A percentile compares a stretch with the other conserved stretches of the same genome.
Conservation (phyloP, 1,140 invertebrate species). For the Drosophila nigrodunni region DNA sequence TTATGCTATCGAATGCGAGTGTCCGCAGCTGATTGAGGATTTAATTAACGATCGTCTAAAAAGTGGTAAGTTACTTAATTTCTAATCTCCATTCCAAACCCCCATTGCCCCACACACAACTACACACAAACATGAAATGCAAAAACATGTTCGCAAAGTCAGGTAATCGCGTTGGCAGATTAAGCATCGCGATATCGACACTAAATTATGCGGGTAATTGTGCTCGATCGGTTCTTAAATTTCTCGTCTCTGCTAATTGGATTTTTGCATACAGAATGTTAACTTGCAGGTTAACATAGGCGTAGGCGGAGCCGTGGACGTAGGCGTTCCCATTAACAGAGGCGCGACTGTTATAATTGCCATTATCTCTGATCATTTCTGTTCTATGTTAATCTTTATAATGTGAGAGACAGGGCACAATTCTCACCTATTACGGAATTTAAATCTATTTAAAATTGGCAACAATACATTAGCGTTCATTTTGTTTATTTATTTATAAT, state of each 20-base stretch:
- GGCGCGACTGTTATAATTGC: constrained; percentile 65
- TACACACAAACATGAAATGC: background rate
- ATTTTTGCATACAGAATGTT: constrained; percentile 29
- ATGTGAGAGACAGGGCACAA: constrained; percentile 51
- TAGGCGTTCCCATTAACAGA: constrained; percentile 56
- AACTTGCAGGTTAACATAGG: constrained; percentile 39
- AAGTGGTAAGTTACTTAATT: constrained; percentile 74
- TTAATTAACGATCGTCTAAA: constrained; percentile 85
- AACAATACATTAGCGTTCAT: constrained; percentile 7
- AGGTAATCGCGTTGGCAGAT: constrained; percentile 57
- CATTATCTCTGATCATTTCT: constrained; percentile 54
- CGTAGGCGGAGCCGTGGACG: constrained; percentile 58
- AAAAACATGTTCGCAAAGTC: constrained; percentile 54
- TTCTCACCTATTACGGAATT: constrained; percentile 12
- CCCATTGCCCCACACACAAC: background rate
- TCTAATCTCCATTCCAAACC: background rate
- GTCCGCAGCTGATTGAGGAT: constrained; percentile 86
- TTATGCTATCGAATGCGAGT: constrained; percentile 86
- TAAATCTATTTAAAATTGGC: background rate
- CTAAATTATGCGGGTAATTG: constrained; percentile 80
- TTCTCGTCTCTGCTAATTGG: constrained; percentile 66
- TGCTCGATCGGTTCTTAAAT: constrained; percentile 69
- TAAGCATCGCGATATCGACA: constrained; percentile 57
- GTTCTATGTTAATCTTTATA: constrained; percentile 53
- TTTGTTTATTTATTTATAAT: constrained; percentile 1